Base-by-base conservation (phyloP, 2,797 vertebrate species). In the Pygocentrus nattereri region DNA sequence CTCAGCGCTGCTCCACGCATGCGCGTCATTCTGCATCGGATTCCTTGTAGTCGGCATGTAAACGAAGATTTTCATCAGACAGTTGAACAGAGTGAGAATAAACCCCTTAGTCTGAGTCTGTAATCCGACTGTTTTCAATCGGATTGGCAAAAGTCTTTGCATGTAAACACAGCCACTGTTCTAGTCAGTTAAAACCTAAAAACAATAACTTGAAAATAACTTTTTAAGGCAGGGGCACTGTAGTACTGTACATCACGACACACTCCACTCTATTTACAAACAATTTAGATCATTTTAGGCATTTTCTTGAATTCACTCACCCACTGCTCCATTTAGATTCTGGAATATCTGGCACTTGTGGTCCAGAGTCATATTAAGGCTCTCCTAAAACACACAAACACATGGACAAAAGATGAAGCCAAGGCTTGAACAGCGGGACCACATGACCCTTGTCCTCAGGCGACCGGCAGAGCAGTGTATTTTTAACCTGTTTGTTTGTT, bases 261-360 rank as follows among this genome's bases (percentile, higher is more conserved):
- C 5, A 19, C 56, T 21, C 0, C 54, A 13, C 0, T 30, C 0
- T 31, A n/a, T 69, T 52, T 74, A 25, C 54, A 62, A 76, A n/a
- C 59, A 72, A 8, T 25, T 21, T 23, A 30, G 13, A 47, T 13
- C 64, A 79, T 70, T 70, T 44, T 1, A 62, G 25, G 25, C 23
- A 62, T 25, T 15, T 81, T 82, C 75, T 49, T 81, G 52, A 30
- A 56, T 83, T 83, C 79, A 89, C 94, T 94, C 93, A 99, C 98
- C 98, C 84, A 97, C 82, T 64, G 98, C 98, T 82, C 97, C 98
- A 76, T 99, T 98, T 82, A 99, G 90, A 80, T 97, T 96, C 93
- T 99, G 98, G 90, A 99, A 99, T 94, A 99, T 98, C 86, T 94
- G 92, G 90, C 97, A 99, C 88, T 95, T 98, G 91, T 99, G 98